phyloP scores from a whole-genome alignment of 2,888 invertebrate genomes.

The Aspidiotus destructor region DNA sequence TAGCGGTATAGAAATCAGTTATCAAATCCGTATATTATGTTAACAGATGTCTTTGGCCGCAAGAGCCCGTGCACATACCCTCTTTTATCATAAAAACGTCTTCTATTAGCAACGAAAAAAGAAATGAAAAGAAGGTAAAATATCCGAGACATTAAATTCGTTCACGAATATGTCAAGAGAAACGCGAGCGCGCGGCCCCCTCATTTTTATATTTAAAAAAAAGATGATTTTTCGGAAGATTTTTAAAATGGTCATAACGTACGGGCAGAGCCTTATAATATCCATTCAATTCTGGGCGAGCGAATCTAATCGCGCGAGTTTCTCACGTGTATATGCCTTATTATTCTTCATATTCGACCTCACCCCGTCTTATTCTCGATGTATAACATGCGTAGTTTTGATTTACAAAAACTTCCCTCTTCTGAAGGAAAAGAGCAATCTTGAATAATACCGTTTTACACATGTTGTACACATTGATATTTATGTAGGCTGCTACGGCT shows the following conservation, averaged over 20 bases:
- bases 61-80: not conserved
- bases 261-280: not conserved
- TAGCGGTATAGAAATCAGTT: slow-evolving; percentile 10
- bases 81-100: not conserved
- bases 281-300: not conserved
- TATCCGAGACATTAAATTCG: slow-evolving; percentile 2
- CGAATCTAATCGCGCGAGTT: not conserved
- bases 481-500: not conserved
- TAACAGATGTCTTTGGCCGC: slow-evolving; percentile 31
- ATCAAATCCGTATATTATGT: slow-evolving; percentile 24
- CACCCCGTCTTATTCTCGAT: not conserved
- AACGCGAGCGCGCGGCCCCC: not conserved
- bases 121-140: slow-evolving; percentile 1
- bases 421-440: not conserved
- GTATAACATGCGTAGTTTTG: not conserved
- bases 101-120: not conserved
- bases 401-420: not conserved
- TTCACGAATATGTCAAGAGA: slow-evolving; percentile 3
- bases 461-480: not conserved
- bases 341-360: no score
- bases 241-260: slow-evolving; percentile 1
- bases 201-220: not conserved
- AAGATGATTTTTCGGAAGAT: slow-evolving; percentile 2
- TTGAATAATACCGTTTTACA: not conserved
- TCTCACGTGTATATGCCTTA: not conserved